Conservation (phyloP, 1,140 invertebrate species). For the Neelides sp. region DNA sequence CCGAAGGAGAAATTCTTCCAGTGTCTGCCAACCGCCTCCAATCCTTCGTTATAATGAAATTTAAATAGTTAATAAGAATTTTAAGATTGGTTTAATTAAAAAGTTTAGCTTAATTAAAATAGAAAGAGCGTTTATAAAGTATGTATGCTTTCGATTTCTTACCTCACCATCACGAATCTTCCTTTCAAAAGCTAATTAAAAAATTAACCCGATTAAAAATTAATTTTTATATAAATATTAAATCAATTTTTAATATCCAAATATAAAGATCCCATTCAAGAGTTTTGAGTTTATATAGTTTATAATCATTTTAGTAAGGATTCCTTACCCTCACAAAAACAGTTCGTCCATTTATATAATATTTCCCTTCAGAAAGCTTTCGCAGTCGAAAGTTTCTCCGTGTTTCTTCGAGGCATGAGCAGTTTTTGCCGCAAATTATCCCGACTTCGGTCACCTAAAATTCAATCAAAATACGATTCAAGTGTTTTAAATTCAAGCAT, state of each 20-base stretch:
- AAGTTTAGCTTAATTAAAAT: no score
- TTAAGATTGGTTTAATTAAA: no score
- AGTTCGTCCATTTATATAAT: constrained; percentile 64
- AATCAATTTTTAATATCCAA: not conserved
- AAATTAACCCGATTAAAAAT: constrained; percentile 2
- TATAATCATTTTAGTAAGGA: constrained; percentile 8
- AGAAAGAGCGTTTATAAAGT: no score
- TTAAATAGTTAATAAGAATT: no score
- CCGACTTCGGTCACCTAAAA: constrained; percentile 36
- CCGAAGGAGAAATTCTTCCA: constrained; percentile 77
- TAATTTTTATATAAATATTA: not conserved
- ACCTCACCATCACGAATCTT: constrained; percentile 84
- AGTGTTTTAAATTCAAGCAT: not conserved
- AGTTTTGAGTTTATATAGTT: not conserved
- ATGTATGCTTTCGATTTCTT: no score
- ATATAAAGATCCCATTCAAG: not conserved
- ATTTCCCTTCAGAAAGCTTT: constrained; percentile 66
- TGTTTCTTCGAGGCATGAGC: constrained; percentile 31
- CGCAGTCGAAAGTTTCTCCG: constrained; percentile 47
- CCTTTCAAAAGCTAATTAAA: constrained; percentile 62
- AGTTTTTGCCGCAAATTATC: constrained; percentile 32
- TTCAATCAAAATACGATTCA: not conserved
- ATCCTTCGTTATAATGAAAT: no score
- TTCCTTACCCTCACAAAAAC: constrained; percentile 57
- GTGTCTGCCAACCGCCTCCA: constrained; percentile 81